phyloP scores from a whole-genome alignment of 2,113 vertebrate species.

The Pungitius pungitius region DNA sequence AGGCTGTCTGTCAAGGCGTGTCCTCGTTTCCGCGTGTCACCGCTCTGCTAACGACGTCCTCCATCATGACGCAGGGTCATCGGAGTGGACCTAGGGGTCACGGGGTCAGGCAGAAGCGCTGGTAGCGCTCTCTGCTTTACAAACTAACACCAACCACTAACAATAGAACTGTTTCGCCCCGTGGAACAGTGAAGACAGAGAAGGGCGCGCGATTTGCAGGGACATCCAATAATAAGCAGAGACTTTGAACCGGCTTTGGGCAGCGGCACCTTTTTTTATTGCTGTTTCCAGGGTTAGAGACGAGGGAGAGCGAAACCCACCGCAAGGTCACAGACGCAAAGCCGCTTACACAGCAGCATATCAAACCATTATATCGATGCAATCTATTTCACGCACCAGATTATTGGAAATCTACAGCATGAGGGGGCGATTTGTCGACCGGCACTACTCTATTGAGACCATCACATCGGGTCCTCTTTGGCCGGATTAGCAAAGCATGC shows the following conservation, averaged over 20 bases:
- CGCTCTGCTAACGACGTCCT: constrained; percentile 57
- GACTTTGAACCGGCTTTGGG: not conserved
- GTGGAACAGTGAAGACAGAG: not conserved
- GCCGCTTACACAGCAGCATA: constrained; percentile 28
- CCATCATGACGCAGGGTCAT: constrained; percentile 41
- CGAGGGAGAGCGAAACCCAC: not conserved
- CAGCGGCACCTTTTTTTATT: constrained; percentile 6
- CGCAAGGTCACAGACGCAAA: constrained; percentile 21
- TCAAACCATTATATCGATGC: constrained; percentile 20
- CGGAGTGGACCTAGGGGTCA: constrained; percentile 48
- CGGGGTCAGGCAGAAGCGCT: constrained; percentile 52
- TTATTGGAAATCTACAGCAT: constrained; percentile 19
- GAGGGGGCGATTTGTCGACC: constrained; percentile 6
- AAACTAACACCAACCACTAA: constrained; percentile 34
- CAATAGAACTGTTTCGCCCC: too few relatives aligned
- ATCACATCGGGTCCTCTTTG: constrained; percentile 40
- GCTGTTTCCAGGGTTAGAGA: constrained; percentile 6
- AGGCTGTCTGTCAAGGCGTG: constrained; percentile 38
- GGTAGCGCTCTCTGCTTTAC: constrained; percentile 33
- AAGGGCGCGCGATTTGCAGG: constrained; percentile 18
- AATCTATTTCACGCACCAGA: constrained; percentile 45
- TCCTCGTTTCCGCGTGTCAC: constrained; percentile 48
- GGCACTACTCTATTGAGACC: constrained; percentile 6
- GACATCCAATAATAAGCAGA: constrained; percentile 30
- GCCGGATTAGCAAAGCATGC: constrained; percentile 36